Evolutionary conservation across 2,797 vertebrate species (phyloP).

Genomic region (Zalophus californianus): DNA sequence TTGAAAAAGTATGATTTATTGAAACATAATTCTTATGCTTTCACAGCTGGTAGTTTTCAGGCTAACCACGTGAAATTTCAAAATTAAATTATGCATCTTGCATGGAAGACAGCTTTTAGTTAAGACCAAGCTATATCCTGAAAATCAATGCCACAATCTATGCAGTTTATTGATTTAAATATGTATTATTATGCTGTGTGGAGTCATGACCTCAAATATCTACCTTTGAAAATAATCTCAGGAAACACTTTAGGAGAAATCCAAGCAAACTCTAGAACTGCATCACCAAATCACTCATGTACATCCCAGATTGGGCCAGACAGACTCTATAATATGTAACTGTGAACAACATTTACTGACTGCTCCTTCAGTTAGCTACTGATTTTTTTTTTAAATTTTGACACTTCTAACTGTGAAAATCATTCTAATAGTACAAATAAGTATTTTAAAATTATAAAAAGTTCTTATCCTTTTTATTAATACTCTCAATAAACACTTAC

Average conservation of each 20-base stretch:
- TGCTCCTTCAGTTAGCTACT: background rate
- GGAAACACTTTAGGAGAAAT: constrained; percentile 8
- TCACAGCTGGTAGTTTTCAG: background rate
- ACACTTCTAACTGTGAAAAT: background rate
- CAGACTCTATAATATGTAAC: background rate
- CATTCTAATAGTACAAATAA: background rate
- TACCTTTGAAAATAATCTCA: constrained; percentile 35
- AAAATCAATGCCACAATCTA: background rate
- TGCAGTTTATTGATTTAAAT: background rate
- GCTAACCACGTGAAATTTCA: constrained; percentile 1
- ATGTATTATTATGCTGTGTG: background rate
- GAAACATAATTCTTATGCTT: background rate
- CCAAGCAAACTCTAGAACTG: background rate
- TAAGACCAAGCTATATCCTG: background rate
- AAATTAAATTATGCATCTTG: background rate
- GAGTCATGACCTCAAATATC: constrained; percentile 22
- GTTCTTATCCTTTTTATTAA: background rate
- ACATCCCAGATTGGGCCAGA: background rate
- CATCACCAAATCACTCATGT: background rate
- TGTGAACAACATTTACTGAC: background rate
- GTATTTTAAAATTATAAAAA: background rate
- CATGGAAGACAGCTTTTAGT: background rate
- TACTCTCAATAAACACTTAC: background rate
- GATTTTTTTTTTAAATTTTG: background rate
- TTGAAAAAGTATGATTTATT: background rate